These are phyloP conservation scores for Scomber scombrus DNA, from an alignment of 2,113 vertebrate genomes.

Conservation along the genomic window DNA sequence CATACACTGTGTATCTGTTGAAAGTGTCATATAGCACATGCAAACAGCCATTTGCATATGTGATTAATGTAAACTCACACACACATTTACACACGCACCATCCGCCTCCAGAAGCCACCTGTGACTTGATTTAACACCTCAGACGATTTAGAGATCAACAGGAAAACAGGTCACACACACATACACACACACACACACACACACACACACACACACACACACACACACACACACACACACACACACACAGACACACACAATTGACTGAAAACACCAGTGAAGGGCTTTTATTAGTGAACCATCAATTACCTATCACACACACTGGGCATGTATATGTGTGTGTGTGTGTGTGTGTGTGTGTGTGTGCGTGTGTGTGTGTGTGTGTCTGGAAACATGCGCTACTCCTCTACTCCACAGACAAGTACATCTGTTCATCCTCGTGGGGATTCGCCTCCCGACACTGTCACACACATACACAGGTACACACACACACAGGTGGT, in stretches of 20 bases:
- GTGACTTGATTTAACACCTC: constrained; percentile 4
- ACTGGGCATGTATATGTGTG: no score
- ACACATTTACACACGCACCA: background rate
- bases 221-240: constrained; percentile 14
- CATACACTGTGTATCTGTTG: background rate
- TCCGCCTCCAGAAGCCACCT: background rate
- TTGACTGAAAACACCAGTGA: constrained; percentile 13
- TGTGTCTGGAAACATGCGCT: constrained; percentile 30
- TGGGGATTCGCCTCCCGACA: constrained; percentile 15
- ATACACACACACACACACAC: no score
- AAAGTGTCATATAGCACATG: background rate
- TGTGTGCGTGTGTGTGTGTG: background rate
- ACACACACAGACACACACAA: constrained; percentile 22
- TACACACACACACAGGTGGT: constrained; percentile 57
- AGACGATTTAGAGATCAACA: constrained; percentile 4
- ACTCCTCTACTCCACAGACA: constrained; percentile 25
- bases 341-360: no score
- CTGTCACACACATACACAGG: background rate
- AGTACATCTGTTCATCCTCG: constrained; percentile 53
- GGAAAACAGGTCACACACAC: background rate
- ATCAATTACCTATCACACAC: constrained; percentile 5
- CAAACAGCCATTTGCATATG: background rate
- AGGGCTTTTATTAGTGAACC: constrained; percentile 1
- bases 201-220: constrained; percentile 12
- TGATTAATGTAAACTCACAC: constrained; percentile 25